phyloP scores from a whole-genome alignment of 1,140 invertebrate genomes.

The Pseudomyrmex dendroicus region DNA sequence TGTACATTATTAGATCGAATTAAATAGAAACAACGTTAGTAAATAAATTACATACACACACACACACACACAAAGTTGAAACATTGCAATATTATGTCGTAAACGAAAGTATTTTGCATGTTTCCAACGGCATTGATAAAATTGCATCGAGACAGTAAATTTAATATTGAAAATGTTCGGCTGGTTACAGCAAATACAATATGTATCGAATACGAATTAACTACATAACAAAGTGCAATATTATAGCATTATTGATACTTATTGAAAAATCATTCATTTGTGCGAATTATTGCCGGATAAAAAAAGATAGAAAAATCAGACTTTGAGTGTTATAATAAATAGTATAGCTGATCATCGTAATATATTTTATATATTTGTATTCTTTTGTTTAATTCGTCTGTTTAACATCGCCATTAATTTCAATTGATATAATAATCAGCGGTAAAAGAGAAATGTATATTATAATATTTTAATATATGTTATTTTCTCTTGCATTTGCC shows the following conservation, averaged over 20 bases:
- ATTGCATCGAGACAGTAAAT: constrained; percentile 19
- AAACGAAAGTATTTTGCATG: constrained; percentile 9
- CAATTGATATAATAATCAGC: too few species aligned
- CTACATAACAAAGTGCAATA: constrained; percentile 19
- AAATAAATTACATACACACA: too few species aligned
- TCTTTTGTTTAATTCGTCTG: too few species aligned
- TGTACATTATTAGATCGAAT: too few species aligned
- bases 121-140: constrained; percentile 15
- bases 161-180: constrained; percentile 22
- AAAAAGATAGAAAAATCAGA: background rate
- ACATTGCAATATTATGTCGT: background rate
- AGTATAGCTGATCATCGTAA: too few species aligned
- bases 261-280: background rate
- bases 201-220: constrained; percentile 8
- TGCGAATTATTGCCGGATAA: background rate
- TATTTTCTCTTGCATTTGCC: background rate
- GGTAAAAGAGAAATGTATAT: too few species aligned
- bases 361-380: too few species aligned
- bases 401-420: too few species aligned
- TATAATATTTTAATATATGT: too few species aligned
- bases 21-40: too few species aligned
- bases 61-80: too few species aligned
- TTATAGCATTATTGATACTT: constrained; percentile 12
- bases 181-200: constrained; percentile 10
- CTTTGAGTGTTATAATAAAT: too few species aligned